These are phyloP conservation scores for Fregetta grallaria DNA, from an alignment of 2,113 vertebrate species.

Conservation along the genomic window DNA sequence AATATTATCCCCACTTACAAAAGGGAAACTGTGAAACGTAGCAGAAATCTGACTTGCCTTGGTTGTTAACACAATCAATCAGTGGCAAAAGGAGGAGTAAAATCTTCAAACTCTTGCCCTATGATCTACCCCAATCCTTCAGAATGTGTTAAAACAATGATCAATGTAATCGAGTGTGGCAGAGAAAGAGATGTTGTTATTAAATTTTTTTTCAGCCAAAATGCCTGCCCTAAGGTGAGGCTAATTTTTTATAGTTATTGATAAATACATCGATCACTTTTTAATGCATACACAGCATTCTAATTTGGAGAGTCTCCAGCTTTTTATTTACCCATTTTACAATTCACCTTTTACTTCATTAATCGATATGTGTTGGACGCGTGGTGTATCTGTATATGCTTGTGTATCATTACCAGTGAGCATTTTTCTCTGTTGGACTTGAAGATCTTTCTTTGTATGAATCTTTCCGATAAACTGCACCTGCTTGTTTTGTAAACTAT, in stretches of 20 bases:
- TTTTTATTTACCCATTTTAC: background rate
- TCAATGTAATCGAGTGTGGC: background rate
- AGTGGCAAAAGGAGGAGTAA: background rate
- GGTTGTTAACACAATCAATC: background rate
- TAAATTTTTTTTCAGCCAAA: background rate
- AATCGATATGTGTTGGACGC: background rate
- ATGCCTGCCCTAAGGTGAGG: background rate
- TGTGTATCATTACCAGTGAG: fast-evolving
- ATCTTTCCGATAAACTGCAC: background rate
- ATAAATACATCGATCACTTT: background rate
- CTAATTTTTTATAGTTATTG: background rate
- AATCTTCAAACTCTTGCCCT: background rate
- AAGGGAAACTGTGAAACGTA: slow-evolving; percentile 9
- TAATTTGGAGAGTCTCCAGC: background rate
- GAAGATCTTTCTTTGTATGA: background rate
- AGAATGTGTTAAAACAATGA: background rate
- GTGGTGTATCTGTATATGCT: background rate
- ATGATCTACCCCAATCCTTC: background rate
- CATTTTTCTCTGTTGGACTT: background rate
- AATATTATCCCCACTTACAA: slow-evolving; percentile 49
- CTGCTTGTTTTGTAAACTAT: background rate
- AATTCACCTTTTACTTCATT: background rate
- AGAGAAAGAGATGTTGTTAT: background rate
- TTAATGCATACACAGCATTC: background rate
- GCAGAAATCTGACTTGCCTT: slow-evolving; percentile 25